A percentile compares a stretch with the other conserved stretches of the same genome.
Conservation (phyloP, 2,797 vertebrate genomes). For the Enteromius mattozi region DNA sequence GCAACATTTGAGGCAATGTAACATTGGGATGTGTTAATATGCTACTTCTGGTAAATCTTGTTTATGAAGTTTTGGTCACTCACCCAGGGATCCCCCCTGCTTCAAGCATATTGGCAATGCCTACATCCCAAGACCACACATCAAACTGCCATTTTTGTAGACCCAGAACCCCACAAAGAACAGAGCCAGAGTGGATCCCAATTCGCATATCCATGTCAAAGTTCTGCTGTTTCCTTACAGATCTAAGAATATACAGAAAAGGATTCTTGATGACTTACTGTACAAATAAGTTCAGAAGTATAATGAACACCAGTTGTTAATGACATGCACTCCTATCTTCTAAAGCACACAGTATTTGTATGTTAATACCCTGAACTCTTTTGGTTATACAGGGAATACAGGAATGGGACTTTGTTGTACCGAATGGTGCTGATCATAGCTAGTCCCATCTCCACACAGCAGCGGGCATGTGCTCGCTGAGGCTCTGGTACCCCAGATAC, state of each 20-base stretch:
- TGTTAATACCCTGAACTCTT: background rate
- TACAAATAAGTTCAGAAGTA: background rate
- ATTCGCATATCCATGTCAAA: constrained; percentile 90
- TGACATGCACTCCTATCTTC: background rate
- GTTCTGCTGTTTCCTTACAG: constrained; percentile 85
- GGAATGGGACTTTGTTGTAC: constrained; percentile 67
- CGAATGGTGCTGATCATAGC: constrained; percentile 96
- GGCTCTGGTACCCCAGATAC: constrained; percentile 95
- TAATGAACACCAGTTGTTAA: background rate
- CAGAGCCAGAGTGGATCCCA: constrained; percentile 87
- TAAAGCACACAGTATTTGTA: constrained; percentile 4
- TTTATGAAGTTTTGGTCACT: constrained; percentile 55
- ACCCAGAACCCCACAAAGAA: constrained; percentile 86
- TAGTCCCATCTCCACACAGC: constrained; percentile 95
- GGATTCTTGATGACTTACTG: constrained; percentile 21
- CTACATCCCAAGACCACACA: constrained; percentile 90
- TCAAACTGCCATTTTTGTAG: constrained; percentile 91
- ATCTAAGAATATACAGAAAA: constrained; percentile 71
- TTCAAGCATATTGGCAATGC: constrained; percentile 89
- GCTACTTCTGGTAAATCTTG: background rate
- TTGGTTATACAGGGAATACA: background rate
- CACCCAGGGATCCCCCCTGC: constrained; percentile 91
- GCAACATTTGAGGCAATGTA: background rate
- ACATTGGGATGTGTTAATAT: background rate
- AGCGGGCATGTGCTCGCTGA: constrained; percentile 91